phyloP scores from a whole-genome alignment of 2,888 invertebrate genomes.

The Epicampocera succincta region DNA sequence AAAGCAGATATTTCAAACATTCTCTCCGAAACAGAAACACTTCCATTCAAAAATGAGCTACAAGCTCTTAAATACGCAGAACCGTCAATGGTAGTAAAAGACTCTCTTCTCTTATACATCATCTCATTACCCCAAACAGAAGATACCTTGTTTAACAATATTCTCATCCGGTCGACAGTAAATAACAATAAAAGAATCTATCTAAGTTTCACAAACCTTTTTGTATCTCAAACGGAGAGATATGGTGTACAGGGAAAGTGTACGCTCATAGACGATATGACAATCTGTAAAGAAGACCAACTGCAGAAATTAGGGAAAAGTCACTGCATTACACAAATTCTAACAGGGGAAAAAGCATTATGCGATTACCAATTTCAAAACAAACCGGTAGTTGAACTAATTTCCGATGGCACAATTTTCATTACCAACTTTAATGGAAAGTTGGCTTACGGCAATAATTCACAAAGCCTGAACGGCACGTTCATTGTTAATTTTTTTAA shows the following conservation, averaged over 20 bases:
- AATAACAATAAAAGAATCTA: slow-evolving; percentile 60
- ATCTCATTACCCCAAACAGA: slow-evolving; percentile 66
- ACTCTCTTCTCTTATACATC: slow-evolving; percentile 59
- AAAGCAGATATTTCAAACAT: slow-evolving; percentile 67
- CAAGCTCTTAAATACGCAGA: slow-evolving; percentile 65
- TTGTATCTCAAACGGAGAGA: slow-evolving; percentile 20
- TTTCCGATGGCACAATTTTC: slow-evolving; percentile 55
- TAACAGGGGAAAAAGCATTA: slow-evolving; percentile 45
- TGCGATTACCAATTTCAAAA: slow-evolving; percentile 58
- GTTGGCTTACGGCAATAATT: slow-evolving; percentile 21
- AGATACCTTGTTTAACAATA: slow-evolving; percentile 60
- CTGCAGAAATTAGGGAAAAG: not conserved
- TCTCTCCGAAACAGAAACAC: slow-evolving; percentile 64
- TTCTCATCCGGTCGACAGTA: slow-evolving; percentile 56
- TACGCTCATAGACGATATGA: slow-evolving; percentile 18
- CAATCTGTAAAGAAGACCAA: slow-evolving; percentile 9
- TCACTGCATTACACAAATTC: slow-evolving; percentile 38
- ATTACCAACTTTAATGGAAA: slow-evolving; percentile 50
- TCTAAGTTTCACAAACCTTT: slow-evolving; percentile 58
- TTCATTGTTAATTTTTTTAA: slow-evolving; percentile 35
- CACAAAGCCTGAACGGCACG: slow-evolving; percentile 42
- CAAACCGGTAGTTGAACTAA: slow-evolving; percentile 55
- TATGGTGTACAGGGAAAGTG: slow-evolving; percentile 20
- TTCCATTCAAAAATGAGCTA: slow-evolving; percentile 66
- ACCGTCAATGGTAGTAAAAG: slow-evolving; percentile 65